A percentile compares a stretch with the other conserved stretches of the same genome.
Conservation (phyloP, 2,113 vertebrate species). For the Parus major region DNA sequence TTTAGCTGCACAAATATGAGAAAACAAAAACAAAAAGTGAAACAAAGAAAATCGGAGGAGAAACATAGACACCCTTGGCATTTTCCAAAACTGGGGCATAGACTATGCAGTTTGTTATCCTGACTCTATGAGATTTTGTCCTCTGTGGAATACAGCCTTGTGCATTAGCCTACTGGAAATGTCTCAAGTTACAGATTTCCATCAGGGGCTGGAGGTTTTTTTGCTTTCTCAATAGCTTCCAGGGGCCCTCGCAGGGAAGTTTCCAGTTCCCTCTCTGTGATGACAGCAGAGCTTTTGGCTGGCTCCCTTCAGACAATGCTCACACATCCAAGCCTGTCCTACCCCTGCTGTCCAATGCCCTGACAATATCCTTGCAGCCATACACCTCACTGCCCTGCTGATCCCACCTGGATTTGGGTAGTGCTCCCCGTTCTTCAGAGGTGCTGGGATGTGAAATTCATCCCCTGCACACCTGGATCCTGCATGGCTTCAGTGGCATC, state of each 20-base stretch:
- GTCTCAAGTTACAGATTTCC: slow-evolving; percentile 28
- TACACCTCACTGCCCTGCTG: not conserved
- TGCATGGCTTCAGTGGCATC: accelerated
- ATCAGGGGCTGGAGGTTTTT: not conserved
- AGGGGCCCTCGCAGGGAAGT: not conserved
- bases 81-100: not conserved
- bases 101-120: not conserved
- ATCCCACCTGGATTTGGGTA: not conserved
- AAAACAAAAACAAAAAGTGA: not conserved
- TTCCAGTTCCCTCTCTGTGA: not conserved
- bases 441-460: not conserved
- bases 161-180: not conserved
- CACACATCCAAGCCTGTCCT: not conserved
- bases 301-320: not conserved
- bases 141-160: not conserved
- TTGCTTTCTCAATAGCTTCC: not conserved
- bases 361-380: accelerated
- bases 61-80: not conserved
- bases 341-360: not conserved
- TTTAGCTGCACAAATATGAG: not conserved
- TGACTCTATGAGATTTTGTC: not conserved
- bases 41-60: not conserved
- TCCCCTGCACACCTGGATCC: not conserved
- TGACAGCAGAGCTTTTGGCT: not conserved
- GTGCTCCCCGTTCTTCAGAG: not conserved